phyloP scores from a whole-genome alignment of 2,797 vertebrate genomes.

The Sebastes paucispinis region DNA sequence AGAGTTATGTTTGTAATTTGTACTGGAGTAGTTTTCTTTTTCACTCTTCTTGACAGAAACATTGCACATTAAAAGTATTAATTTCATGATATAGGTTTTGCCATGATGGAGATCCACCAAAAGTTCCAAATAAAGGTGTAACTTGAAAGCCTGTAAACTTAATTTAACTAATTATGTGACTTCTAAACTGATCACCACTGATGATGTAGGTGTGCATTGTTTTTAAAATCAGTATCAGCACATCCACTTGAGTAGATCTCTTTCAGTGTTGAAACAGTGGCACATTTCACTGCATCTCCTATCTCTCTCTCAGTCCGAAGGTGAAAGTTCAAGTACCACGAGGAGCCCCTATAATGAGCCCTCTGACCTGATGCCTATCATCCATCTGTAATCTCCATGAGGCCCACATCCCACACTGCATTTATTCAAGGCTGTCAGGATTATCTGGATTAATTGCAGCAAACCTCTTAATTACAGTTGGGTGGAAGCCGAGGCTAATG shows the following conservation, averaged over 20 bases:
- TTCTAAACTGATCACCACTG: background rate
- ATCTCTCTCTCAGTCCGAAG: background rate
- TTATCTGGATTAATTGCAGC: conserved; percentile 41
- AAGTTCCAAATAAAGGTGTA: background rate
- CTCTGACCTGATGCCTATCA: conserved; percentile 37
- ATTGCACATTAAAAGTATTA: background rate
- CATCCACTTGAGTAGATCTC: background rate
- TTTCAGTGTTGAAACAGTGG: conserved; percentile 22
- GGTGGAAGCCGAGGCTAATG: conserved; percentile 28
- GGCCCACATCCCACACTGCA: background rate
- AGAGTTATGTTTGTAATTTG: background rate
- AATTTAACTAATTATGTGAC: background rate
- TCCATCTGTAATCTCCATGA: conserved; percentile 36
- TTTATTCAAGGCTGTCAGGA: conserved; percentile 23
- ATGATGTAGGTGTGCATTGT: background rate
- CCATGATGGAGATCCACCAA: background rate
- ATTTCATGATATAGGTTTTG: background rate
- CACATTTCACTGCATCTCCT: conserved; percentile 15
- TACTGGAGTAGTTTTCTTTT: background rate
- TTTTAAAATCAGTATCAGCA: background rate
- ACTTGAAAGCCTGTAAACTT: too few species aligned
- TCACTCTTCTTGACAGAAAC: background rate
- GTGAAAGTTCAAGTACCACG: conserved; percentile 39
- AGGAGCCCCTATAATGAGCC: background rate
- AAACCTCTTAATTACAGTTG: conserved; percentile 32